Percentiles rank a stretch among this genome's conserved stretches.
Evolutionary conservation across 2,888 invertebrate species (phyloP).

Genomic region (Abrostola tripartita): DNA sequence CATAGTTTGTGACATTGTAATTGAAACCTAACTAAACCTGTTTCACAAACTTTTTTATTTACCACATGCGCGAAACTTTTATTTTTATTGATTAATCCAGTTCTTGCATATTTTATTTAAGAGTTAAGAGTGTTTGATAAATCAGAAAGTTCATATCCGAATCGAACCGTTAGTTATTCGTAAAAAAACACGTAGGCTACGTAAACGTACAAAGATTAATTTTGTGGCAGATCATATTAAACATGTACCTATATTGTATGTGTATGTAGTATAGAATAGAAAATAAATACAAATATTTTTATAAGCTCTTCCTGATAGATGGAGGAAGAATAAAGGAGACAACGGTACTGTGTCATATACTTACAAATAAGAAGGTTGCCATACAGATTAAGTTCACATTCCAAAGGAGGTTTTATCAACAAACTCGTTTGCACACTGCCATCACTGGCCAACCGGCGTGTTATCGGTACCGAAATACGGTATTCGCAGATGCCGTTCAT

Average conservation of each 20-base stretch:
- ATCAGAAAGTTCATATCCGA: no score
- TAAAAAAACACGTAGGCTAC: no score
- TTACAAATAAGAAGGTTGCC: slow-evolving; percentile 5
- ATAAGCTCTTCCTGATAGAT: neutral
- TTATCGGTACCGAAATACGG: slow-evolving; percentile 45
- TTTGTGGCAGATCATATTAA: no score
- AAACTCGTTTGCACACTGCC: slow-evolving; percentile 31
- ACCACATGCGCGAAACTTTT: slow-evolving; percentile 7
- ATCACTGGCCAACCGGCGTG: slow-evolving; percentile 18
- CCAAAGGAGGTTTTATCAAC: slow-evolving; percentile 23
- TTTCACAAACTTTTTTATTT: slow-evolving; percentile 19
- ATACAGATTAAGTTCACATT: slow-evolving; percentile 26
- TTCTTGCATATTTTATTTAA: slow-evolving; percentile 22
- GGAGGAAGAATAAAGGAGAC: neutral
- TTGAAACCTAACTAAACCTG: slow-evolving; percentile 28
- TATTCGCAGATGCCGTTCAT: slow-evolving; percentile 45
- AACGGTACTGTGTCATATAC: neutral
- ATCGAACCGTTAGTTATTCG: no score
- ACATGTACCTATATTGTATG: no score
- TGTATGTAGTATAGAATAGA: no score
- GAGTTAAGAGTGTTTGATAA: neutral
- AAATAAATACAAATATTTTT: no score
- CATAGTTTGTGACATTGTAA: slow-evolving; percentile 23
- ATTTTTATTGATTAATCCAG: slow-evolving; percentile 5
- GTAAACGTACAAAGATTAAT: no score